phyloP scores from a whole-genome alignment of 2,888 invertebrate genomes.

The Heliothis peltigera region DNA sequence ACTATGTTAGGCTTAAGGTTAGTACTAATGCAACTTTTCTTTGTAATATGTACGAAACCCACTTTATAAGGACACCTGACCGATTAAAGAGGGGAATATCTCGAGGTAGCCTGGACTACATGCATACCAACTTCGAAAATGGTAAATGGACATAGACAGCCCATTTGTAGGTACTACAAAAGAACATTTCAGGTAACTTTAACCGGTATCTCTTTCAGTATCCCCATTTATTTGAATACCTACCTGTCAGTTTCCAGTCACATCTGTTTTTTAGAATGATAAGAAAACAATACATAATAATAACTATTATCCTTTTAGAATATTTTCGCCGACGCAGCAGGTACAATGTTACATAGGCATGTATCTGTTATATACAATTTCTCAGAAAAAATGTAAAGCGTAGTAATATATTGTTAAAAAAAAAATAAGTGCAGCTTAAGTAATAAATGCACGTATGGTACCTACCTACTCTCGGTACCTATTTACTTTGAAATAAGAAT shows the following conservation, averaged over 20 bases:
- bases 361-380: background rate
- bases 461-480: background rate
- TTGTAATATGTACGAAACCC: no score
- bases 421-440: background rate
- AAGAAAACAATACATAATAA: slow-evolving; percentile 22
- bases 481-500: slow-evolving; percentile 1
- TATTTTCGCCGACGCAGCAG: slow-evolving; percentile 25
- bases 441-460: slow-evolving; percentile 1
- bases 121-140: no score
- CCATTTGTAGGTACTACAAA: no score
- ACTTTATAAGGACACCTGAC: no score
- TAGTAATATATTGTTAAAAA: background rate
- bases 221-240: background rate
- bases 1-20: no score
- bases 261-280: slow-evolving; percentile 5
- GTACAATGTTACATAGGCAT: background rate
- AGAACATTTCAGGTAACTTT: no score
- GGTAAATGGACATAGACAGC: no score
- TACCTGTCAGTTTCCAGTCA: background rate
- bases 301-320: slow-evolving; percentile 17
- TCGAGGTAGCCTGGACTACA: no score
- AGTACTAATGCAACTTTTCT: no score
- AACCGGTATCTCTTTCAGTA: background rate
- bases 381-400: background rate
- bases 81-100: no score